Evolutionary conservation across 2,797 vertebrate species (phyloP).

Genomic region (Lepilemur ruficaudatus): DNA sequence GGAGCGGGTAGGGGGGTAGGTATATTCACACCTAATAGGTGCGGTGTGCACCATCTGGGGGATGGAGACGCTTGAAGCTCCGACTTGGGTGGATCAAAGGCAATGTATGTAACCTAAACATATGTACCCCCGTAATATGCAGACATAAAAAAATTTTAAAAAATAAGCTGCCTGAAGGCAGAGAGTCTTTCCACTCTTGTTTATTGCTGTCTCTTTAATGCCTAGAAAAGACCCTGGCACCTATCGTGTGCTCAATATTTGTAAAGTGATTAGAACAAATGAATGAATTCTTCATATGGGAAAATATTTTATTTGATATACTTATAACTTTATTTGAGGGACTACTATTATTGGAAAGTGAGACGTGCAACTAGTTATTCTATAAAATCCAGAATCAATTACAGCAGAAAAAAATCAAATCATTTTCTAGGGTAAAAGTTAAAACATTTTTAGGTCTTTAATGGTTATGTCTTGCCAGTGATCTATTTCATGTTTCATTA

Average conservation of each 20-base stretch:
- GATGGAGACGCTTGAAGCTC: too few species aligned
- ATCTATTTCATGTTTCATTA: neutral
- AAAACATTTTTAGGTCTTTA: neutral
- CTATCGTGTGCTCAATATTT: neutral
- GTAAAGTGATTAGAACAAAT: neutral
- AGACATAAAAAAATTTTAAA: too few species aligned
- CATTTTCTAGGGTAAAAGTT: neutral
- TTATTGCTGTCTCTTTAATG: neutral
- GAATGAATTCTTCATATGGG: neutral
- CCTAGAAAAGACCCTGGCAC: neutral
- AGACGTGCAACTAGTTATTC: neutral
- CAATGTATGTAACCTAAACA: too few species aligned
- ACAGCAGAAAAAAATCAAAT: neutral
- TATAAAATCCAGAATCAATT: conserved; percentile 29
- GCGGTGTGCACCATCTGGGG: too few species aligned
- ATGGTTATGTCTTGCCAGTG: neutral
- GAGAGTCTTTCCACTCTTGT: neutral
- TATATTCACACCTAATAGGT: too few species aligned
- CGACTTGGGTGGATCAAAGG: too few species aligned
- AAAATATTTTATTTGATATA: neutral
- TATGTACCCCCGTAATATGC: too few species aligned
- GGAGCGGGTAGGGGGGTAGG: too few species aligned
- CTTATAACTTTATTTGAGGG: neutral
- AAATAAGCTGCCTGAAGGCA: neutral
- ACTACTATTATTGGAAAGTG: neutral